These are phyloP conservation scores for Trissonchulus sp. DNA, from an alignment of 2,888 invertebrate genomes.

Conservation along the genomic window DNA sequence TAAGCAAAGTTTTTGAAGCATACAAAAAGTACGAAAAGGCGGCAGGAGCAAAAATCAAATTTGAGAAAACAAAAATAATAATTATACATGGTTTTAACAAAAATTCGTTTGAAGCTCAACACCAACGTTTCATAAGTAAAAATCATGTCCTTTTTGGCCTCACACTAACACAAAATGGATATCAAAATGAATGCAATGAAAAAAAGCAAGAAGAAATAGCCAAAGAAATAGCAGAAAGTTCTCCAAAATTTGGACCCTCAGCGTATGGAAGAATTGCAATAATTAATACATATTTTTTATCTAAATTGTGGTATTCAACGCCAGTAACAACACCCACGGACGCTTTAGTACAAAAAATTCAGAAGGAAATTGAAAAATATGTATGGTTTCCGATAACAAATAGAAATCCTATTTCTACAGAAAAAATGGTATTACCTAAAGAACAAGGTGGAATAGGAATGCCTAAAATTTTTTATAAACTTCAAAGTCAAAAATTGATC, in stretches of 20 bases:
- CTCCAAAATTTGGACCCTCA: not conserved
- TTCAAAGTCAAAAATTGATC: not conserved
- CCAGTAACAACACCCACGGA: not conserved
- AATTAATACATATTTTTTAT: not conserved
- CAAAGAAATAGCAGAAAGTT: not conserved
- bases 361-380: not conserved
- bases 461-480: not conserved
- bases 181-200: no score
- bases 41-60: not conserved
- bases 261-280: not conserved
- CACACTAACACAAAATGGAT: no score
- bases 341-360: not conserved
- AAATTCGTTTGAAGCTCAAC: no score
- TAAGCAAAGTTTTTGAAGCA: not conserved
- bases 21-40: conserved; percentile 15
- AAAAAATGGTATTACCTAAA: not conserved
- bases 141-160: no score
- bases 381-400: not conserved
- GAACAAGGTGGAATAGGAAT: not conserved
- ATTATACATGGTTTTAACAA: no score
- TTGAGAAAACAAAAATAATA: no score
- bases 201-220: no score
- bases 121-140: no score
- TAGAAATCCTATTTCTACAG: not conserved
- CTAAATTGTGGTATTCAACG: not conserved